A percentile compares a stretch with the other conserved stretches of the same genome.
Evolutionary conservation across 1,140 invertebrate species (phyloP).

Genomic region (Aphaenogaster ashmeadi): DNA sequence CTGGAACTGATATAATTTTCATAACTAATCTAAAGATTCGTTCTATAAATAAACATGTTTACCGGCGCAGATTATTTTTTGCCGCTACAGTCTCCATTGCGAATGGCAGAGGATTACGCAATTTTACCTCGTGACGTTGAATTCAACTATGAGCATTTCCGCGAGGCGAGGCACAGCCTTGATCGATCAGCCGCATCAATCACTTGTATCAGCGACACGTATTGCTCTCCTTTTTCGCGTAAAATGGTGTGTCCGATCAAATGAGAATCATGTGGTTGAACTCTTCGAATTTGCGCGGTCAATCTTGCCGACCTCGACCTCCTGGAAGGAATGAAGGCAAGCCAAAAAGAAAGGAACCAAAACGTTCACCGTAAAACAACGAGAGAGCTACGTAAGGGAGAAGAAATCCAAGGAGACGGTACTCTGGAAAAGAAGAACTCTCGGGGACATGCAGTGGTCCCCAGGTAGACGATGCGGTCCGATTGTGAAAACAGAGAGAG

Average conservation of each 20-base stretch:
- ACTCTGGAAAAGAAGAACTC: conserved; percentile 48
- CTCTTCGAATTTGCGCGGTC: conserved; percentile 28
- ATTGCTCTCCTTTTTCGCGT: conserved; percentile 23
- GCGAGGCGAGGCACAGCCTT: conserved; percentile 72
- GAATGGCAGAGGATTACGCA: conserved; percentile 48
- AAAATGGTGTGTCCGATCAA: not conserved
- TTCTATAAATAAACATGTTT: not conserved
- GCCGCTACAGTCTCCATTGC: not conserved
- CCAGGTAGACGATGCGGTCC: conserved; percentile 60
- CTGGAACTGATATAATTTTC: not conserved
- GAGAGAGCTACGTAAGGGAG: conserved; percentile 21
- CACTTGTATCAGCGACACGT: conserved; percentile 48
- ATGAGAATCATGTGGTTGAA: conserved; percentile 16
- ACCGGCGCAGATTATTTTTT: conserved; percentile 20
- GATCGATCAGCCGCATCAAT: conserved; percentile 67
- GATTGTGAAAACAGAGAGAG: conserved; percentile 62
- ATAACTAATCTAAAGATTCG: not conserved
- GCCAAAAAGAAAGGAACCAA: conserved; percentile 52
- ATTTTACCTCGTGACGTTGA: conserved; percentile 66
- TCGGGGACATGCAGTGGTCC: conserved; percentile 42
- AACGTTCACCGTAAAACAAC: conserved; percentile 15
- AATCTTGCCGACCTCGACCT: conserved; percentile 54
- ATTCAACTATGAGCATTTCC: conserved; percentile 67
- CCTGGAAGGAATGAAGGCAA: conserved; percentile 65
- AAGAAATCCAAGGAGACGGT: conserved; percentile 61